Conservation (phyloP, 2,113 vertebrate genomes). For the Raja brachyura region DNA sequence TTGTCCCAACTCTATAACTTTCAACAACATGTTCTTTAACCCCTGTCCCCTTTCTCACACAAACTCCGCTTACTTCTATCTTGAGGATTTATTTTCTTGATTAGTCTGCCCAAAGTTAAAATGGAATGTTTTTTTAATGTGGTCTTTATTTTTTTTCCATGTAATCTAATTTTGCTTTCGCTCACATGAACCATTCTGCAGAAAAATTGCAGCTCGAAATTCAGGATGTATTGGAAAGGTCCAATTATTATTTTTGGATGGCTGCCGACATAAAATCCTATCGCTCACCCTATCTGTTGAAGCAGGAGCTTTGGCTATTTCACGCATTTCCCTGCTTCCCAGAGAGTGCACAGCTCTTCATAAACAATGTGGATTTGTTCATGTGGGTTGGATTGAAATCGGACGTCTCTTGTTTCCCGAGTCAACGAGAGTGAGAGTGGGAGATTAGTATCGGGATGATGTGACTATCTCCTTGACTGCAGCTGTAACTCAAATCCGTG, state of each 20-base stretch:
- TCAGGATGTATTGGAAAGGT: conserved; percentile 14
- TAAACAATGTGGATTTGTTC: conserved; percentile 18
- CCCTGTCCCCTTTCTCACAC: background rate
- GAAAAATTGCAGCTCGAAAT: background rate
- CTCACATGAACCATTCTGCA: background rate
- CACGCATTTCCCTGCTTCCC: background rate
- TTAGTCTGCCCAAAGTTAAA: background rate
- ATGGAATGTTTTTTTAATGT: background rate
- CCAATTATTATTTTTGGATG: conserved; percentile 6
- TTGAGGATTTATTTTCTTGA: background rate
- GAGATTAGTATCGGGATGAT: background rate
- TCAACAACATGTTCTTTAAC: background rate
- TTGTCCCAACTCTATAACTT: background rate
- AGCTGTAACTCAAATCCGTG: background rate
- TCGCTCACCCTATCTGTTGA: background rate
- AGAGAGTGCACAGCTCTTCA: background rate
- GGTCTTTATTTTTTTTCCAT: background rate
- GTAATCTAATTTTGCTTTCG: background rate
- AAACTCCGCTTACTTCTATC: background rate
- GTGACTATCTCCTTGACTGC: background rate
- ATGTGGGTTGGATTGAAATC: background rate
- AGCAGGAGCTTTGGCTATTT: background rate
- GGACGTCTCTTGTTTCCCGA: background rate
- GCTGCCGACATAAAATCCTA: background rate
- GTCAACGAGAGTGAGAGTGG: background rate